Evolutionary conservation across 2,888 invertebrate species (phyloP), one percentile per base, ranked within the genome.

Genomic region (Antheraea yamamai): DNA sequence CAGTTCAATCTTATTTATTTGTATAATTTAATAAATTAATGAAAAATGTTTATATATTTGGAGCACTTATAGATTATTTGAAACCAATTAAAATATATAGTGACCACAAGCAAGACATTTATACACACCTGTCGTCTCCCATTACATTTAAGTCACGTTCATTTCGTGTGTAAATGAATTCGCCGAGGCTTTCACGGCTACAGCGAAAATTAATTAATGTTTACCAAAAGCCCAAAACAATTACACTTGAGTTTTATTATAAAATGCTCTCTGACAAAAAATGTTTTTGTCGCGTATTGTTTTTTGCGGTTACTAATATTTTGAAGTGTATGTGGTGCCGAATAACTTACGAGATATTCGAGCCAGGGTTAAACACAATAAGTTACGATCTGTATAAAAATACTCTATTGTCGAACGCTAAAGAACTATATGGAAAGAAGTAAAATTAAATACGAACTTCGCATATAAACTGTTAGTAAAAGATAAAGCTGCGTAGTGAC

Each of bases 221-320:
- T 70, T 70, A n/a, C 70, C 20, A 39, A 18, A 47, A 30, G 68
- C 39, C 39, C 70, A 20, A 35, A 35, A 39, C 70, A 39, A 70
- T 70, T 70, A 39, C 35, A 35, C 35, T 35, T 39, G 20, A 14
- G 20, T 70, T 70, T 39, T 39, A 39, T 70, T 70, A 70, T 39
- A 70, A 70, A 70, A 70, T 66, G 70, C 70, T 70, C 23, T 70
- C 39, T 35, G 70, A 70, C 68, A 39, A 70, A 68, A n/a, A 61
- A 70, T 70, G 14, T 70, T 70, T 39, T n/a, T 66, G 26, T 30
- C 64, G 16, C 6, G 26, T 66, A 66, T 66, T 66, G 16, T 30
- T 66, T 61, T 66, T 66, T 66, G 20, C 16, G 16, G 14, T 16
- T 16, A 26, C 14, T 30, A 1, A 30, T 66, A 26, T 66, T 61